Percentiles rank a stretch among this genome's conserved stretches.
Conservation (phyloP, 2,888 invertebrate species). For the Tryphoninae sp. region DNA sequence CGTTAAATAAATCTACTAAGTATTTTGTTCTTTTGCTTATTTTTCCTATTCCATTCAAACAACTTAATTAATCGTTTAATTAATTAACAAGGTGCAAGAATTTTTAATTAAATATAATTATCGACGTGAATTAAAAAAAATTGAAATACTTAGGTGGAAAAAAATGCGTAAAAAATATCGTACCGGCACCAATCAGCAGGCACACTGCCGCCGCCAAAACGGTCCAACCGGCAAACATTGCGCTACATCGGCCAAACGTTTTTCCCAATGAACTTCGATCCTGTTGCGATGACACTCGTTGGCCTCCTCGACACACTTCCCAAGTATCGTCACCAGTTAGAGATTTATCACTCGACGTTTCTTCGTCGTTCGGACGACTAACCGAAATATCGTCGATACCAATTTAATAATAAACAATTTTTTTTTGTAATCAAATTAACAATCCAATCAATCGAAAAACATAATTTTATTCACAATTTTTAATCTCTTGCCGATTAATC, state of each 20-base stretch:
- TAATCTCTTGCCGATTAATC: not conserved
- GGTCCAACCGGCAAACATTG: conserved; percentile 71
- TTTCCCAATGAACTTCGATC: conserved; percentile 52
- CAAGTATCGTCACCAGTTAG: conserved; percentile 50
- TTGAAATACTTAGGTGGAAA: not conserved
- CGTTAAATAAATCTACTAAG: too few species aligned
- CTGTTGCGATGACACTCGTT: conserved; percentile 50
- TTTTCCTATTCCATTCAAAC: too few species aligned
- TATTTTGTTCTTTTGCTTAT: too few species aligned
- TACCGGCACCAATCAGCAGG: conserved; percentile 70
- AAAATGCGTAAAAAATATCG: conserved; percentile 55
- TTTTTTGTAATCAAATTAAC: not conserved
- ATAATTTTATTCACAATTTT: not conserved
- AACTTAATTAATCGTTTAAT: too few species aligned
- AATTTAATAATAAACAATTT: not conserved
- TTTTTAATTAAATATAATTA: too few species aligned
- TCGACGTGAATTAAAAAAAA: too few species aligned
- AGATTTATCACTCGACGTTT: conserved; percentile 31
- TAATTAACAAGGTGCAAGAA: too few species aligned
- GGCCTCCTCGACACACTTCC: conserved; percentile 59
- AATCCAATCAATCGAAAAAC: not conserved
- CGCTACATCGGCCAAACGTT: conserved; percentile 72
- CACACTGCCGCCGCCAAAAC: conserved; percentile 69
- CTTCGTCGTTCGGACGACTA: conserved; percentile 18
- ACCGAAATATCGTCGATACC: not conserved